phyloP scores from a whole-genome alignment of 1,140 invertebrate genomes.

The Planococcus citri region DNA sequence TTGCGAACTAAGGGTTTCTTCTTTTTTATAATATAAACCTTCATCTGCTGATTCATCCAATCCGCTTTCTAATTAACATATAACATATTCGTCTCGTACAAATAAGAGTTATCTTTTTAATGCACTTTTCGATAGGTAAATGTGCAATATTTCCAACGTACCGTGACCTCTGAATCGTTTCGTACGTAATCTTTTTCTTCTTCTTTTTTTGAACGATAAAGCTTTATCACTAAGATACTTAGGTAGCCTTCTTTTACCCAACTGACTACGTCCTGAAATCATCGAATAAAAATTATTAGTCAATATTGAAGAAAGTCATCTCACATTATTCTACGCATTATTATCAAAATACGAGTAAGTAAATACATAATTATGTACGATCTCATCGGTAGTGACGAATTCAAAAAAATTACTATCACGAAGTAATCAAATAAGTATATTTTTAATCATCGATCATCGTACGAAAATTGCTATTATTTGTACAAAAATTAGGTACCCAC shows the following conservation, averaged over 20 bases:
- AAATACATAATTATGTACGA: background rate
- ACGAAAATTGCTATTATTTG: no score
- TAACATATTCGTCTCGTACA: background rate
- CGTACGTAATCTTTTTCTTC: background rate
- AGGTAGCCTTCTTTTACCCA: background rate
- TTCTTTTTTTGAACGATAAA: background rate
- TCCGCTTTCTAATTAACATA: background rate
- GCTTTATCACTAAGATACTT: constrained; percentile 1
- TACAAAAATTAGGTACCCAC: no score
- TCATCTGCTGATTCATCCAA: constrained; percentile 12
- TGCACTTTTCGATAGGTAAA: no score
- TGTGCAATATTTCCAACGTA: no score
- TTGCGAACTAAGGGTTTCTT: constrained; percentile 5
- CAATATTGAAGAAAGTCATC: no score
- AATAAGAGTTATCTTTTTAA: no score
- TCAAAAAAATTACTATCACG: background rate
- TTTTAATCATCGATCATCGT: background rate
- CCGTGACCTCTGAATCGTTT: background rate
- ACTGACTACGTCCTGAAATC: constrained; percentile 12
- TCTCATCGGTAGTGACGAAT: constrained; percentile 1
- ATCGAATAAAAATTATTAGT: background rate
- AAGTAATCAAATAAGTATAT: background rate
- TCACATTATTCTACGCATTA: no score
- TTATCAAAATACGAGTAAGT: background rate
- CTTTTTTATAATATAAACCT: constrained; percentile 15